Evolutionary conservation across 2,888 invertebrate species (phyloP), one percentile per base, ranked within the genome.

Genomic region (Xanthorhoe designata): DNA sequence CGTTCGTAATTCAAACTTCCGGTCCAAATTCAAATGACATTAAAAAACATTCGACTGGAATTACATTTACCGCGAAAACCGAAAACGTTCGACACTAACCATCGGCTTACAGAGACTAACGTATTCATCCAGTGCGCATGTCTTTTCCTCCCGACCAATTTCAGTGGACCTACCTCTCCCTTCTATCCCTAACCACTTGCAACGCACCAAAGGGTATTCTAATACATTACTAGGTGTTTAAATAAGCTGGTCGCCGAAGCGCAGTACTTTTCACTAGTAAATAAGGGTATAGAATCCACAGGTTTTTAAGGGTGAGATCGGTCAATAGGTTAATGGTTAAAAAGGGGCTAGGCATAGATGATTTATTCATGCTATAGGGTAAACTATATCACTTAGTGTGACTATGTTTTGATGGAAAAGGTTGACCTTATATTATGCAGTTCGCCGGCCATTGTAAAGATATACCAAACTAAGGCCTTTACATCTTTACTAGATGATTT

Each of bases 271-370:
- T 73, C 73, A 77, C 73, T 74, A 73, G 69, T 73, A 69, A 66
- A 73, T 74, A 74, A 70, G 77, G 78, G 78, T 80, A 68, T 62
- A 63, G 87, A 88, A 86, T 83, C 92, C 86, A 91, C 91, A 91
- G 91, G 91, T 91, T 88, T 53, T 42, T 57, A 19, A 18, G 56
- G 56, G 24, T 47, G 29, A 45, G 9, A 2, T 15, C 15, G 47
- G 47, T 47, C 47, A 47, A 47, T 47, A 42, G 38, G 38, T 42
- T 42, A 42, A 3, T 42, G 38, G 13, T 13, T 13, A 42, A 42
- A 42, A 42, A 38, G 8, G 32, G 32, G 32, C 32, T 32, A 32
- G 32, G 32, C 32, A 5, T 24, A 32, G 32, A 32, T 32, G 32
- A 32, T 32, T 32, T 32, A 32, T 32, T 32, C 38, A 38, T 9